These are phyloP conservation scores for Oxyura jamaicensis DNA, from an alignment of 2,113 vertebrate genomes.

Conservation along the genomic window DNA sequence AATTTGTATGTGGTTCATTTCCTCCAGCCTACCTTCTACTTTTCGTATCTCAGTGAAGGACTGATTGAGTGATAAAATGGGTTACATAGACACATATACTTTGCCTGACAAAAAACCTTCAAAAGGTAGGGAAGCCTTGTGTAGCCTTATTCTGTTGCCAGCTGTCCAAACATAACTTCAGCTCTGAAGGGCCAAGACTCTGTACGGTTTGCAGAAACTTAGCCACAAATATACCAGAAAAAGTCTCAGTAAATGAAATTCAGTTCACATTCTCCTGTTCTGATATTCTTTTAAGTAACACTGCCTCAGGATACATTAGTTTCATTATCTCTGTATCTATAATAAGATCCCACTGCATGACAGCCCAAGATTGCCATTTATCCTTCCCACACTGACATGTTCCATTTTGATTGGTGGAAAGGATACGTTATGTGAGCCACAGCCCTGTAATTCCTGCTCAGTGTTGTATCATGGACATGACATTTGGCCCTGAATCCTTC, in stretches of 20 bases:
- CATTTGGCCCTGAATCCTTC: conserved; percentile 23
- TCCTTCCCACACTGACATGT: conserved; percentile 47
- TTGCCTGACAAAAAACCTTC: neutral
- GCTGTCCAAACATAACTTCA: neutral
- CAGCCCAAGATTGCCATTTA: conserved; percentile 59
- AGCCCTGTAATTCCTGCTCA: conserved; percentile 14
- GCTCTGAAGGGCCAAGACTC: neutral
- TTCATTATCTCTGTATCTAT: conserved; percentile 67
- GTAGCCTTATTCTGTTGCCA: neutral
- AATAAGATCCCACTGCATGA: conserved; percentile 54
- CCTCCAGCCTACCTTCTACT: neutral
- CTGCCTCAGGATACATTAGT: conserved; percentile 66
- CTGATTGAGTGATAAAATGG: neutral
- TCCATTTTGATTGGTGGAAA: conserved; percentile 40
- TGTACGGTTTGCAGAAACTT: neutral
- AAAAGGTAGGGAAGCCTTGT: neutral
- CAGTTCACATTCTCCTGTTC: conserved; percentile 30
- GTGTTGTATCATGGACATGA: neutral
- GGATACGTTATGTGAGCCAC: conserved; percentile 4
- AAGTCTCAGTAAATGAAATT: conserved; percentile 35
- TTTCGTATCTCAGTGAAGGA: neutral
- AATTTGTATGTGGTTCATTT: neutral
- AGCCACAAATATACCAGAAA: neutral
- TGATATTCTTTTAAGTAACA: conserved; percentile 55
- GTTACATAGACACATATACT: neutral